These are phyloP conservation scores for Agrenia bidenticulata DNA, from an alignment of 2,888 invertebrate species.

Conservation along the genomic window DNA sequence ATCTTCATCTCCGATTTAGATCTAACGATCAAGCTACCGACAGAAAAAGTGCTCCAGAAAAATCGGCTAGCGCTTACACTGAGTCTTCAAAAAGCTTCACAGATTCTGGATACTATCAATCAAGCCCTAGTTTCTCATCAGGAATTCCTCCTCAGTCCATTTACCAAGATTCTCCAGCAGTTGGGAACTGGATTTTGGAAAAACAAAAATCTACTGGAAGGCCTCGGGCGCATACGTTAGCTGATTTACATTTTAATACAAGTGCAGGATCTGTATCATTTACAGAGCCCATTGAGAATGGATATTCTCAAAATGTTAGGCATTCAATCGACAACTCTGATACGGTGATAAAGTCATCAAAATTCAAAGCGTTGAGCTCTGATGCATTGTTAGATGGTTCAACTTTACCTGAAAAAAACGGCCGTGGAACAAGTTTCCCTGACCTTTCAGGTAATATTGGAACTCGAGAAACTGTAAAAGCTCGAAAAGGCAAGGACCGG, in stretches of 20 bases:
- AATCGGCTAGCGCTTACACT: slow-evolving; percentile 32
- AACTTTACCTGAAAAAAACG: slow-evolving; percentile 3
- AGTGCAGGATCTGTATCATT: background rate
- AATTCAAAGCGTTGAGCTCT: slow-evolving; percentile 48
- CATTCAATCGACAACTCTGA: slow-evolving; percentile 15
- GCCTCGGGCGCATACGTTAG: slow-evolving; percentile 35
- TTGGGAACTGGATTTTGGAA: background rate
- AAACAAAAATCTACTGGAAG: slow-evolving; percentile 5
- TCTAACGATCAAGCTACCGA: slow-evolving; percentile 23
- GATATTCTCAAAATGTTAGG: background rate
- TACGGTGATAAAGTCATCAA: slow-evolving; percentile 10
- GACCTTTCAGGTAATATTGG: slow-evolving; percentile 30
- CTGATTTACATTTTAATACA: slow-evolving; percentile 26
- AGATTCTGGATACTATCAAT: slow-evolving; percentile 12
- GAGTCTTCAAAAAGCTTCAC: slow-evolving; percentile 9
- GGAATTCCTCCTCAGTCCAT: background rate
- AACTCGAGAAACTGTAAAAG: background rate
- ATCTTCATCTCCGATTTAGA: slow-evolving; percentile 38
- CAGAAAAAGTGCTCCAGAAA: slow-evolving; percentile 41
- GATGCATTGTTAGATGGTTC: slow-evolving; percentile 43
- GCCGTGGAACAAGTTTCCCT: slow-evolving; percentile 41
- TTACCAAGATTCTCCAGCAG: background rate
- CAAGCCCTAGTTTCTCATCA: background rate
- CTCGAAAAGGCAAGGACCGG: slow-evolving; percentile 63
- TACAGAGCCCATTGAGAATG: background rate